phyloP scores from a whole-genome alignment of 2,797 vertebrate species.

The Hyperoplus immaculatus region DNA sequence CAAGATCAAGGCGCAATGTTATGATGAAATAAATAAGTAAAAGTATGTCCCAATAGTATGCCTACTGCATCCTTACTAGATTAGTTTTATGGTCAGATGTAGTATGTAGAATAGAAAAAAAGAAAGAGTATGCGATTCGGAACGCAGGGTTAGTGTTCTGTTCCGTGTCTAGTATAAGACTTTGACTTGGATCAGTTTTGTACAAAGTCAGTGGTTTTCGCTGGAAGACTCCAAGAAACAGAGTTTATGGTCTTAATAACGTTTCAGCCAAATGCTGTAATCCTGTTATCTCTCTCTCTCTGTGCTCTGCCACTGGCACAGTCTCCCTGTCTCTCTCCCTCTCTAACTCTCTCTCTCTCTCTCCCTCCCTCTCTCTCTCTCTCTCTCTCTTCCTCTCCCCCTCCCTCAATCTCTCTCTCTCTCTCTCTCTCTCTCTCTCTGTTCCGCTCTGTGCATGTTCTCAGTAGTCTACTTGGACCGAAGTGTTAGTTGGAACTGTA shows the following conservation, averaged over 20 bases:
- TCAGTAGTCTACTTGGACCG: constrained; percentile 43
- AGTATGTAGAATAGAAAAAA: too few relatives aligned
- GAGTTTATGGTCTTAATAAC: constrained; percentile 53
- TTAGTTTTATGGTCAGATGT: too few relatives aligned
- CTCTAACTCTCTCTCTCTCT: too few relatives aligned
- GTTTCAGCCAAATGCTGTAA: constrained; percentile 45
- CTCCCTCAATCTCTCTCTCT: constrained; percentile 41
- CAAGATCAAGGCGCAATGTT: too few relatives aligned
- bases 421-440: constrained; percentile 47
- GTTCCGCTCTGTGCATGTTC: constrained; percentile 52
- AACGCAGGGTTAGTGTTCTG: too few relatives aligned
- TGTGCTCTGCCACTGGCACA: constrained; percentile 53
- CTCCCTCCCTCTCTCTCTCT: constrained; percentile 27
- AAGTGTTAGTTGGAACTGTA: constrained; percentile 30
- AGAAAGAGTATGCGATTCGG: too few relatives aligned
- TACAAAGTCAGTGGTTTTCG: constrained; percentile 41
- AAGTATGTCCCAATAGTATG: too few relatives aligned
- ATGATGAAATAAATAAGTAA: too few relatives aligned
- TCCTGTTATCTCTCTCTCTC: constrained; percentile 67
- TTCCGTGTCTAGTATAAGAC: constrained; percentile 7
- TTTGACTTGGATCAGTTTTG: constrained; percentile 41
- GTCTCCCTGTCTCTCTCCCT: too few relatives aligned
- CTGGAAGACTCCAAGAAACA: constrained; percentile 25
- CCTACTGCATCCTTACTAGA: too few relatives aligned
- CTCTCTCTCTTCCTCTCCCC: constrained; percentile 48